Percentiles rank a stretch among this genome's conserved stretches.
These are phyloP conservation scores for Dryococelus australis DNA, from an alignment of 2,888 invertebrate genomes.

Conservation along the genomic window DNA sequence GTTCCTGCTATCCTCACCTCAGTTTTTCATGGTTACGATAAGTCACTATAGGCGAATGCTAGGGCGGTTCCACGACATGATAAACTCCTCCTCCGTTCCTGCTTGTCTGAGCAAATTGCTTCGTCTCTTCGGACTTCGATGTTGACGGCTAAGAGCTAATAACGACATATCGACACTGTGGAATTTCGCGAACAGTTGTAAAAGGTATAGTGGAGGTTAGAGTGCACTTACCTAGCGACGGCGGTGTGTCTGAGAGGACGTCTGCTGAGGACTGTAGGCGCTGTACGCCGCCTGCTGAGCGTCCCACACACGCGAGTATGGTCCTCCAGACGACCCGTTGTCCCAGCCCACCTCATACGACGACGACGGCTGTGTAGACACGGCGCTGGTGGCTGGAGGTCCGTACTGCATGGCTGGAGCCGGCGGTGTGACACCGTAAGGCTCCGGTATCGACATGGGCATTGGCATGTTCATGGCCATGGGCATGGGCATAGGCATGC, in stretches of 20 bases:
- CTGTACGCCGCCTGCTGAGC: conserved; percentile 54
- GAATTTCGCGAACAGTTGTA: background rate
- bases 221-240: background rate
- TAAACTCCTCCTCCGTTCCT: too few species aligned
- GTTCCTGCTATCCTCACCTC: too few species aligned
- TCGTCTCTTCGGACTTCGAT: too few species aligned
- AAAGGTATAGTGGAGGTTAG: background rate
- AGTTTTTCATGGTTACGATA: too few species aligned
- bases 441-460: conserved; percentile 43
- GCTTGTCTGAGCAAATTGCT: too few species aligned
- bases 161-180: background rate
- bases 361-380: conserved; percentile 44
- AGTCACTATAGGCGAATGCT: too few species aligned
- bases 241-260: background rate
- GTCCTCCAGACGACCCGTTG: conserved; percentile 64
- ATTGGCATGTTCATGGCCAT: conserved; percentile 60
- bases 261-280: conserved; percentile 45
- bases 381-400: conserved; percentile 38
- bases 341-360: conserved; percentile 80
- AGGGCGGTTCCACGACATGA: too few species aligned
- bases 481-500: conserved; percentile 75
- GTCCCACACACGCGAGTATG: conserved; percentile 79
- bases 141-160: too few species aligned
- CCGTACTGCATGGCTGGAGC: conserved; percentile 36
- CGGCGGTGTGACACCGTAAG: conserved; percentile 43